Evolutionary conservation across 2,888 invertebrate species (phyloP), one percentile per base, ranked within the genome.

Genomic region (Graphium colonna): DNA sequence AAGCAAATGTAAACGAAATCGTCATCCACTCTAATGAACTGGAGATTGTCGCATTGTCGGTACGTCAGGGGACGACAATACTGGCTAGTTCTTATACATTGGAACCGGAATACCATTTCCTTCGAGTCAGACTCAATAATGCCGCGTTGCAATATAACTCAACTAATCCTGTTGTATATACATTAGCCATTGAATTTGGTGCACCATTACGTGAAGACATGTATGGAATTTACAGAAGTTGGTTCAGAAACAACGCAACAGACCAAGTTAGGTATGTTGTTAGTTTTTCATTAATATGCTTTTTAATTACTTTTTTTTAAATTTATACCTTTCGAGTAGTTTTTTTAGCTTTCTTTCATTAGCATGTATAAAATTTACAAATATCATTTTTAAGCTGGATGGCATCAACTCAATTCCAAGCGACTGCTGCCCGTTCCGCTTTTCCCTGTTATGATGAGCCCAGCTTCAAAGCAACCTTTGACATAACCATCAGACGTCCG

Each of bases 371-470:
- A 28, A 16, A 2, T 9, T 38, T 15, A 28, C 48, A 10, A 31
- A 49, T 38, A 43, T 21, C 21, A 9, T 13, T 45, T 46, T 40
- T 44, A 53, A 92, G 91, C 38, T 91, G 88, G 89, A 80, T 92
- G 73, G 93, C 92, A 0, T 89, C 93, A 0, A 95, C 95, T 0
- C 94, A 95, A 65, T 94, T 95, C 68, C 91, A 94, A 77, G 90
- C 93, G 0, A 91, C 92, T 1, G 80, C 92, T 54, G 94, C 94
- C 0, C 91, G 95, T 15, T 86, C 85, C 60, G 95, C 93, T 0
- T 95, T 96, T 74, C 96, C 96, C 17, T 93, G 94, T 64, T 95
- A 95, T 64, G 96, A 96, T 67, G 94, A 96, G 62, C 96, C 96
- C 0, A 91, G 92, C n/a, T 94, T 95, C 70, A 96, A 96, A 70